These are phyloP conservation scores for Chaetogeoica ovagalla DNA, from an alignment of 2,888 invertebrate genomes.

Conservation along the genomic window DNA sequence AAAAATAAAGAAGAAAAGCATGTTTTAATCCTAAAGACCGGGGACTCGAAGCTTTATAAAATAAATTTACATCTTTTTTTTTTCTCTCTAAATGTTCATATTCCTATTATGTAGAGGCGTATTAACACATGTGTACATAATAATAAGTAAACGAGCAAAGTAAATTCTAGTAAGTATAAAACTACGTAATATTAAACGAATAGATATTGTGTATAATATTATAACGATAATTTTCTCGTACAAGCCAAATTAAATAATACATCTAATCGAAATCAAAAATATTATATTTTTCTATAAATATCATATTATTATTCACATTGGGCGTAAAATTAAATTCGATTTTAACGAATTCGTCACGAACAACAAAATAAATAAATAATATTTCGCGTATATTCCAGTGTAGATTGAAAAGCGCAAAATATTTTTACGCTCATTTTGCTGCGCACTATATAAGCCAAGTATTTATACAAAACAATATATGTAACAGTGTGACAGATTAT, in stretches of 20 bases:
- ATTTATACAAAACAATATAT: slow-evolving; percentile 33
- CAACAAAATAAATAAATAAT: background rate
- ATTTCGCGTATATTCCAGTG: background rate
- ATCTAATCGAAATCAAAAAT: slow-evolving; percentile 1
- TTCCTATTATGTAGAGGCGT: background rate
- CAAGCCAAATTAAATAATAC: background rate
- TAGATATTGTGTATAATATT: slow-evolving; percentile 1
- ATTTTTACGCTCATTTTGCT: slow-evolving; percentile 2
- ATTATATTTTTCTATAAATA: background rate
- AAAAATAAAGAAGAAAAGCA: slow-evolving; percentile 43
- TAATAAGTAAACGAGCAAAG: slow-evolving; percentile 12
- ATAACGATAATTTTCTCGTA: background rate
- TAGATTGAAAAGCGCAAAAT: background rate
- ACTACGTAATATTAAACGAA: slow-evolving; percentile 15
- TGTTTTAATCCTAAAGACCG: slow-evolving; percentile 43
- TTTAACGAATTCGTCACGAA: background rate
- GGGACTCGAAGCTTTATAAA: slow-evolving; percentile 24
- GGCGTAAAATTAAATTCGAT: background rate
- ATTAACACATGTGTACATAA: slow-evolving; percentile 16
- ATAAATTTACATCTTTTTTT: background rate
- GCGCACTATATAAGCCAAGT: slow-evolving; percentile 16
- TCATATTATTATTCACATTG: background rate
- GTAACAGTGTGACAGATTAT: slow-evolving; percentile 48
- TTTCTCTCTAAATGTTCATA: background rate
- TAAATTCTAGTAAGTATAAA: slow-evolving; percentile 1